Evolutionary conservation across 2,888 invertebrate species (phyloP), one percentile per base, ranked within the genome.

Genomic region (Epistrophe eligans): DNA sequence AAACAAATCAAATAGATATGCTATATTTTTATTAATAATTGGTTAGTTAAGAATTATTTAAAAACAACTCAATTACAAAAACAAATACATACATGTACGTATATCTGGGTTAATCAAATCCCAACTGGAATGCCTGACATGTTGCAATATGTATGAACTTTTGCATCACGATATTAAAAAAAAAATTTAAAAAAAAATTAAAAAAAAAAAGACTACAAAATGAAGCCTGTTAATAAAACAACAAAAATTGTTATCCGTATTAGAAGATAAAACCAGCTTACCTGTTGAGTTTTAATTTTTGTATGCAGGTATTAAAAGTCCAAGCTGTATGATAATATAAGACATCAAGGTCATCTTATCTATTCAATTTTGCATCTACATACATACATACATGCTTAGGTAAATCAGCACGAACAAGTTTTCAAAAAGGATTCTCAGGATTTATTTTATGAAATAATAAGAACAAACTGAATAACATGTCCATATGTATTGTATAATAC

Each of bases 321-420:
- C 28, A 32, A 55, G 9, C 15, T n/a, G 2, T 32, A 15, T 28
- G 15, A 28, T n/a, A n/a, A n/a, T n/a, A 55, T 32, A 55, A 32
- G n/a, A 28, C 28, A 55, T n/a, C 55, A 55, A 55, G 55, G 55
- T 32, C 15, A 8, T n/a, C 28, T 55, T n/a, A 55, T 55, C 55
- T 55, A 55, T 28, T 55, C 4, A 55, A 55, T 4, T 55, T 55
- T n/a, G 55, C 8, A 32, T 15, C 28, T 32, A 4, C 24, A 52
- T 52, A 32, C 9, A 28, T 55, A 15, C 52, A n/a, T 15, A 24
- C 24, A 1, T 24, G 24, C 24, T 24, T 24, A n/a, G n/a, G n/a
- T n/a, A n/a, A n/a, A 15, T 28, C 32, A 3, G 15, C 55, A n/a
- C 15, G 4, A 55, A 55, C 55, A 55, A 55, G 55, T 55, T 32